Conservation (phyloP, 1,140 invertebrate species). For the Acromyrmex echinatior region DNA sequence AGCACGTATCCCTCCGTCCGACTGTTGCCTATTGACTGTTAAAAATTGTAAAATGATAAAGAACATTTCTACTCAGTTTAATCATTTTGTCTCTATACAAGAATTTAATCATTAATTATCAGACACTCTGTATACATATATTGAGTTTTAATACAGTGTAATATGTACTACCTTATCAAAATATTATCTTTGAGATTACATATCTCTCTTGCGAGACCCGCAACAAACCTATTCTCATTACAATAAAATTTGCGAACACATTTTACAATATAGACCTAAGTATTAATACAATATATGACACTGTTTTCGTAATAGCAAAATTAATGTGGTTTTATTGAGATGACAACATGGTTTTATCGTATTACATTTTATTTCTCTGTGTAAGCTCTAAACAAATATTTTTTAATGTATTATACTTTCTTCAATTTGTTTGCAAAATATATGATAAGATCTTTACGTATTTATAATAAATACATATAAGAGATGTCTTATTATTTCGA, state of each 20-base stretch:
- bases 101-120: too few species aligned
- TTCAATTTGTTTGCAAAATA: neutral
- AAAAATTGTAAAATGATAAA: too few species aligned
- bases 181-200: constrained; percentile 32
- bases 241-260: neutral
- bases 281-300: constrained; percentile 26
- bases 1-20: too few species aligned
- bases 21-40: too few species aligned
- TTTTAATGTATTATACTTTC: neutral
- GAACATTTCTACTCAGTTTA: too few species aligned
- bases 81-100: too few species aligned
- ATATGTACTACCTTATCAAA: constrained; percentile 10
- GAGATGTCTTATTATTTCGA: neutral
- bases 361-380: neutral
- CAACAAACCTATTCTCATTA: constrained; percentile 2
- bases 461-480: constrained; percentile 9
- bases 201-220: neutral
- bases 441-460: neutral
- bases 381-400: neutral
- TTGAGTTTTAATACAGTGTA: constrained; percentile 13
- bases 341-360: neutral
- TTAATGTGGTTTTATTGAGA: neutral
- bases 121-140: neutral
- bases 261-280: neutral
- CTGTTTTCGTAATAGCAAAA: constrained; percentile 8